Evolutionary conservation across 2,113 vertebrate genomes (phyloP).

Genomic region (Barnardius zonarius): DNA sequence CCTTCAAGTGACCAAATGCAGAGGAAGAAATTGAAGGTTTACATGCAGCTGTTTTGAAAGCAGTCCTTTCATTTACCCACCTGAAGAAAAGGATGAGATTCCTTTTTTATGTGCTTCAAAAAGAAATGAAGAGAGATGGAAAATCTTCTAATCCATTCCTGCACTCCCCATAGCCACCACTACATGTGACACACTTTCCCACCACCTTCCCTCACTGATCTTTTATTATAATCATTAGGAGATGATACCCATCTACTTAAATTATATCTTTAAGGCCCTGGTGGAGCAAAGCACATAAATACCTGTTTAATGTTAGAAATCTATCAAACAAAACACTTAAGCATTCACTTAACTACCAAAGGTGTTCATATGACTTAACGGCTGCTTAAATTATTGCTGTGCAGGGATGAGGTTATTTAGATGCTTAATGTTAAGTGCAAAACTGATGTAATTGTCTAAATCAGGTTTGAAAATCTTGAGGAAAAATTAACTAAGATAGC

Average conservation of each 20-base stretch:
- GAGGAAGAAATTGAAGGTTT: neutral
- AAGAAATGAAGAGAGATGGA: neutral
- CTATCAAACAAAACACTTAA: neutral
- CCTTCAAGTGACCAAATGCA: neutral
- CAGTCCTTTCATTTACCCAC: neutral
- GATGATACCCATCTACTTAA: neutral
- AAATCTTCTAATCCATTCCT: neutral
- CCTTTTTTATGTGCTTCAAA: neutral
- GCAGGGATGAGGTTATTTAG: neutral
- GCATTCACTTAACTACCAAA: neutral
- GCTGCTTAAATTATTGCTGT: neutral
- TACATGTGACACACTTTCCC: neutral
- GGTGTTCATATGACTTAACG: neutral
- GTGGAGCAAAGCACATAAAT: neutral
- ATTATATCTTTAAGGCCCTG: neutral
- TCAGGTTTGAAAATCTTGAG: neutral
- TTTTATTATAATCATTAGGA: neutral
- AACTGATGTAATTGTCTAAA: neutral
- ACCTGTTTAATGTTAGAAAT: neutral
- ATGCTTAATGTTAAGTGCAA: neutral
- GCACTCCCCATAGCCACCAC: neutral
- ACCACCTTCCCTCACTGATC: neutral
- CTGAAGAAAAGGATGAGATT: neutral
- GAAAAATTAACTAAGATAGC: neutral
- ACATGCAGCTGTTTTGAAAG: neutral